These are phyloP conservation scores for Andrena bicolor DNA, from an alignment of 2,888 invertebrate species.

Conservation along the genomic window DNA sequence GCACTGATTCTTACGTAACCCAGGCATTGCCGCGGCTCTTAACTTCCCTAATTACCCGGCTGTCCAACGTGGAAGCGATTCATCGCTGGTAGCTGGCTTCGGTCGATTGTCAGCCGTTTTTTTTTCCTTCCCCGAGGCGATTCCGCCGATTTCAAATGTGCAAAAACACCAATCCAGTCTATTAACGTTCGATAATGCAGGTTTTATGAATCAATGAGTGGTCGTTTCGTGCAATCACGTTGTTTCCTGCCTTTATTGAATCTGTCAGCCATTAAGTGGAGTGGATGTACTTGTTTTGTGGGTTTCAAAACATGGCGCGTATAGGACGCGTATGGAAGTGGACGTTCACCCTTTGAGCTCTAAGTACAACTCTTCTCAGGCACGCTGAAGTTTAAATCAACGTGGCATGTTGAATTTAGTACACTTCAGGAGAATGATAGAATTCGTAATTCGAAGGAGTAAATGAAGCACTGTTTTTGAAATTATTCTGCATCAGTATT, in stretches of 20 bases:
- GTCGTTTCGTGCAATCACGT: background rate
- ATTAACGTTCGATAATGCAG: constrained; percentile 6
- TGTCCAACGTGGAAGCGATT: constrained; percentile 54
- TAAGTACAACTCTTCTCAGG: no score
- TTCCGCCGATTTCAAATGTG: background rate
- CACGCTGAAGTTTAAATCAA: no score
- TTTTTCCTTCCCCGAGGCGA: constrained; percentile 18
- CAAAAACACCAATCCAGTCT: constrained; percentile 3
- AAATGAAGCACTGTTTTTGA: no score
- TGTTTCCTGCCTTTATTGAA: background rate
- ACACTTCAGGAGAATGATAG: no score
- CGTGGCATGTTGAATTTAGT: no score
- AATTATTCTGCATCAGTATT: no score
- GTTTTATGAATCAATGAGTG: background rate
- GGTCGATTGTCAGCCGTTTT: constrained; percentile 44
- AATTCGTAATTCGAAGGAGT: no score
- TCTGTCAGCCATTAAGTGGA: background rate
- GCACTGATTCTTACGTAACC: constrained; percentile 73
- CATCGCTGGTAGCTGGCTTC: constrained; percentile 33
- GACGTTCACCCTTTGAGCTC: background rate
- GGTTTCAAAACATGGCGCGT: background rate
- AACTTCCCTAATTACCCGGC: constrained; percentile 68
- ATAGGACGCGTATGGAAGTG: background rate
- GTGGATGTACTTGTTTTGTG: background rate
- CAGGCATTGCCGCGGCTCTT: constrained; percentile 49